Evolutionary conservation across 2,797 vertebrate species (phyloP).

Genomic region (Rhynchotus rufescens): DNA sequence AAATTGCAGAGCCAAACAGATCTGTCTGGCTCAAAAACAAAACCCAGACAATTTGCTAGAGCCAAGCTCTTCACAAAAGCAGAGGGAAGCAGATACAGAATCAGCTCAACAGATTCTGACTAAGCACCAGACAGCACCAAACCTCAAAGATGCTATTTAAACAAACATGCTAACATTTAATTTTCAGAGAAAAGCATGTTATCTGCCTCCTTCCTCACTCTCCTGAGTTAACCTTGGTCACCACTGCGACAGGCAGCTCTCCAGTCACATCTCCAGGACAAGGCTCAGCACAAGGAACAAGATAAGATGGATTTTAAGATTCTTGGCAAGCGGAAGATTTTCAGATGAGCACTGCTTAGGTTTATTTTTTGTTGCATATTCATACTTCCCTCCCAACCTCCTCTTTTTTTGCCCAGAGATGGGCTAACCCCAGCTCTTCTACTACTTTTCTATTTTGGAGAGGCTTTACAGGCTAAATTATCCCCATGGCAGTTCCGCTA

Average conservation of each 20-base stretch:
- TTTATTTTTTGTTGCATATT: background rate
- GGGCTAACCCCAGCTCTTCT: background rate
- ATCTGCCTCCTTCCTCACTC: background rate
- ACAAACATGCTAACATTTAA: background rate
- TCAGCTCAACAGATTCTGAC: background rate
- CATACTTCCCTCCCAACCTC: too few relatives aligned
- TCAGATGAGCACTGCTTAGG: too few relatives aligned
- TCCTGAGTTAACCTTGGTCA: background rate
- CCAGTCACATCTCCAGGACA: background rate
- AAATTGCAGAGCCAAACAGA: background rate
- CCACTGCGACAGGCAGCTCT: background rate
- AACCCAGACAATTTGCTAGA: background rate
- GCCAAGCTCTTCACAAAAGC: background rate
- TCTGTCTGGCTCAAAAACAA: background rate
- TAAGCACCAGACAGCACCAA: background rate
- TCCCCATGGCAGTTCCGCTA: background rate
- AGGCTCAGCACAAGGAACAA: background rate
- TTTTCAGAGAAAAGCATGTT: background rate
- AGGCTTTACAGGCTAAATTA: background rate
- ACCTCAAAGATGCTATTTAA: accelerated
- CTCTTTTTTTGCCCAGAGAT: background rate
- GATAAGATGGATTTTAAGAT: background rate
- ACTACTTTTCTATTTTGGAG: too few relatives aligned
- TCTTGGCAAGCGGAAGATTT: background rate
- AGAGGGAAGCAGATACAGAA: background rate